A percentile compares a stretch with the other conserved stretches of the same genome.
Conservation (phyloP, 1,140 invertebrate species). For the Pantala flavescens region DNA sequence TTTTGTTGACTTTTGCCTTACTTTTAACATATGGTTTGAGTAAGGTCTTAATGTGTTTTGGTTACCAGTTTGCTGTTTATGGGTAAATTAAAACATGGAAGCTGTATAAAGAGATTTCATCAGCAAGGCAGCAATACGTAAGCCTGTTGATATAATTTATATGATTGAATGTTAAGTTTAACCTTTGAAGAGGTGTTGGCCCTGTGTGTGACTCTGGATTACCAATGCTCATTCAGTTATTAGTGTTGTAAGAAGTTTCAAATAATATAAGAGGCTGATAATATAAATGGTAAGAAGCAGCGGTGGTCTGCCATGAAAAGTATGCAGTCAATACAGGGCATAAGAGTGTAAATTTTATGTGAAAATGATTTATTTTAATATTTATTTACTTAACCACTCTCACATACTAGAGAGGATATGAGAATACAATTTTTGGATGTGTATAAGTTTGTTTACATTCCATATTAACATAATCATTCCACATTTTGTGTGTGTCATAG, state of each 20-base stretch:
- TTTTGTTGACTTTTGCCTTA: neutral
- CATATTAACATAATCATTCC: neutral
- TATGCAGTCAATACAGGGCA: neutral
- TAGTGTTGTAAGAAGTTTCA: neutral
- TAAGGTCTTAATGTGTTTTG: neutral
- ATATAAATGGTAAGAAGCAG: neutral
- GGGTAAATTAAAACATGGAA: neutral
- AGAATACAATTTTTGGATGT: constrained; percentile 3
- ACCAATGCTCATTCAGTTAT: neutral
- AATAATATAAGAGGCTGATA: neutral
- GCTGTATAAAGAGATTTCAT: neutral
- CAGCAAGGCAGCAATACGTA: neutral
- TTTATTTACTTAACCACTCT: neutral
- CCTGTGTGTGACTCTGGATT: neutral
- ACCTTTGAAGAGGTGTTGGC: neutral
- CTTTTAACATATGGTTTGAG: neutral
- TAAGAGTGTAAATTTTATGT: neutral
- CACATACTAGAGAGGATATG: neutral
- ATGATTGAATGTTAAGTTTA: constrained; percentile 1
- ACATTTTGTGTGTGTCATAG: neutral
- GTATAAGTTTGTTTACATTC: neutral
- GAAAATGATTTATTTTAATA: constrained; percentile 6
- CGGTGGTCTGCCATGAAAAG: neutral
- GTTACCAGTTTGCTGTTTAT: neutral
- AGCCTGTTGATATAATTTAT: neutral